Evolutionary conservation across 1,140 invertebrate species (phyloP), one percentile per base, ranked within the genome.

Genomic region (Berghia stephanieae): DNA sequence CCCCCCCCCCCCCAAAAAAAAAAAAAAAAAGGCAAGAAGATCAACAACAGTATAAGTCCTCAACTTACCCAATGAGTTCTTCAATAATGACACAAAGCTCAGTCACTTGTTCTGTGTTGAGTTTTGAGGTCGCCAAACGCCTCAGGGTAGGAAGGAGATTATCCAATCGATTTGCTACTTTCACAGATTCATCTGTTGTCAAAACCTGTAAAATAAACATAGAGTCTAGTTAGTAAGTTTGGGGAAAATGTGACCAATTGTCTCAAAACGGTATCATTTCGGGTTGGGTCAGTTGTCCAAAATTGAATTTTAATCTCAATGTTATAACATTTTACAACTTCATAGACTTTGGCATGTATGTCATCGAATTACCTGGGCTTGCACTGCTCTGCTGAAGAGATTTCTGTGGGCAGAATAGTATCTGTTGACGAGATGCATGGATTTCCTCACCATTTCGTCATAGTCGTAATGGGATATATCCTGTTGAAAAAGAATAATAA

Each of bases 381-480:
- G 87, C 31, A 88, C 83, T 5, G 87, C 85, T 36, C 82, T 79
- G 13, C 73, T 81, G 79, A 88, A 88, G 27, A 88, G 81, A n/a
- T 82, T 81, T 1, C 81, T 78, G 67, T 86, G 79, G 5, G 82
- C 80, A 0, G 87, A 87, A 80, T 83, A 88, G 72, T 82, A 84
- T 49, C 85, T 72, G 80, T 86, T 87, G 16, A 88, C 79, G 27
- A 88, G 79, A 36, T 83, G 80, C 85, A 88, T 84, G 21, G 87
- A 84, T 78, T 85, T 83, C 27, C 81, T 75, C 0, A 87, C 79
- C 83, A 88, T 87, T 63, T 87, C 83, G 75, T 87, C 86, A 78
- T 87, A 87, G 27, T 88, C 78, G 55, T 88, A 88, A 72, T 82
- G 77, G 3, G 86, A 86, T 70, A 88, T 78, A 74, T 88, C 86